These are phyloP conservation scores for Euphonia xanthogaster DNA, from an alignment of 2,797 vertebrate genomes.

Conservation along the genomic window DNA sequence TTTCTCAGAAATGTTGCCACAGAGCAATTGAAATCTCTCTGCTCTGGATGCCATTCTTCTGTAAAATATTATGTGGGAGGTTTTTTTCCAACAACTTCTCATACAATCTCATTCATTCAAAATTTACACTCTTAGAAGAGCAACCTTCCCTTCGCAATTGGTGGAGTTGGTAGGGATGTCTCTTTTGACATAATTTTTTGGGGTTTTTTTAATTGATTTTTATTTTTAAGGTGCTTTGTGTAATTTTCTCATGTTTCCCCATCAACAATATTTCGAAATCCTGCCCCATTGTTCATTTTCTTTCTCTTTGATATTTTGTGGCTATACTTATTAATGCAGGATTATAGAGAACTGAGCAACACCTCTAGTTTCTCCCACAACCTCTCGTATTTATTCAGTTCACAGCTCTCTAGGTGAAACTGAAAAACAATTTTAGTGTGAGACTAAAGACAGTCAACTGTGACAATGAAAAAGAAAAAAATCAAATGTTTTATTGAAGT, in stretches of 20 bases:
- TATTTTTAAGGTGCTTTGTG: neutral
- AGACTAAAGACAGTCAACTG: neutral
- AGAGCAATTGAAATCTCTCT: neutral
- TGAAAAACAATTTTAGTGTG: neutral
- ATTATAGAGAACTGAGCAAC: neutral
- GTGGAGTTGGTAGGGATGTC: neutral
- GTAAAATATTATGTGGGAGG: accelerated
- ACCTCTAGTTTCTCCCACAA: neutral
- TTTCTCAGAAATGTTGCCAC: neutral
- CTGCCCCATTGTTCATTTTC: neutral
- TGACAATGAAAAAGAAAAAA: neutral
- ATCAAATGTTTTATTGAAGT: neutral
- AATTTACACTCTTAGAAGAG: neutral
- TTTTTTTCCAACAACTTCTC: neutral
- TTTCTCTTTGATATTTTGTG: neutral
- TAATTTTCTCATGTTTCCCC: neutral
- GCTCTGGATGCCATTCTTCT: neutral
- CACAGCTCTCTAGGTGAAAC: neutral
- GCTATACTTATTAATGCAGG: neutral
- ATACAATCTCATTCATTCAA: neutral
- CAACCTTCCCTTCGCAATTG: neutral
- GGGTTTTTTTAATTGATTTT: accelerated
- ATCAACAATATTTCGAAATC: neutral
- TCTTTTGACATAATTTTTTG: neutral
- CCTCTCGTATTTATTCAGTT: neutral